Evolutionary conservation across 30 jellyfish, hydroid and myxozoan genomes (phyloP).

Genomic region (Aurelia coerulea): DNA sequence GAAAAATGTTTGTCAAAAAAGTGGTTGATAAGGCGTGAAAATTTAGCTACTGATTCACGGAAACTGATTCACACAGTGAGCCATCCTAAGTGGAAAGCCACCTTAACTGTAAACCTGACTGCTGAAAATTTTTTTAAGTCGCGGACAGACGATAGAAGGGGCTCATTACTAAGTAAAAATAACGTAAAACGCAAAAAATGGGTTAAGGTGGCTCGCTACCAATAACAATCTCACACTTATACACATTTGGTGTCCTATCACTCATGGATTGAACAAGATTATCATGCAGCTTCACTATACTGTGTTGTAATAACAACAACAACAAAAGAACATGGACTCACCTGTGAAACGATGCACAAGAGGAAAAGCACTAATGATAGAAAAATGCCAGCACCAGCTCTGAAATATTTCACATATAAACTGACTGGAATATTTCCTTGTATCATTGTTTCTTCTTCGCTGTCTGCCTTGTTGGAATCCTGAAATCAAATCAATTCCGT

Average conservation of each 20-base stretch:
- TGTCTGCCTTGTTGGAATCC: constrained; percentile 11
- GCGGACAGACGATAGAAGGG: too few relatives aligned
- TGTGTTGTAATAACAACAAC: not conserved
- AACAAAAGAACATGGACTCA: not conserved
- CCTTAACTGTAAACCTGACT: too few relatives aligned
- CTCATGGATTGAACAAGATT: not conserved
- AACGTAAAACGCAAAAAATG: not conserved
- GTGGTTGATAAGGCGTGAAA: not conserved
- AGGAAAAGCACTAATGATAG: constrained; percentile 31
- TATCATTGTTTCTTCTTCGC: constrained; percentile 36
- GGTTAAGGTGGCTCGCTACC: too few relatives aligned
- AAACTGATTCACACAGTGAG: too few relatives aligned
- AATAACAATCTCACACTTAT: too few relatives aligned
- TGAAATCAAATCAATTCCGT: not conserved
- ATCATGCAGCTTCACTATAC: not conserved
- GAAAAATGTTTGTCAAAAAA: not conserved
- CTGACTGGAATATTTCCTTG: constrained; percentile 40
- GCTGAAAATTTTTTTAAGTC: too few relatives aligned
- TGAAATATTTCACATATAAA: constrained; percentile 50
- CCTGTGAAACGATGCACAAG: constrained; percentile 48
- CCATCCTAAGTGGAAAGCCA: too few relatives aligned
- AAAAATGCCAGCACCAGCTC: constrained; percentile 64
- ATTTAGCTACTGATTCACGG: not conserved
- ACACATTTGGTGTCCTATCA: not conserved
- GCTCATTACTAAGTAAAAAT: not conserved